These are phyloP conservation scores for Ceyx melanurus DNA, from an alignment of 2,113 vertebrate species.

Conservation along the genomic window DNA sequence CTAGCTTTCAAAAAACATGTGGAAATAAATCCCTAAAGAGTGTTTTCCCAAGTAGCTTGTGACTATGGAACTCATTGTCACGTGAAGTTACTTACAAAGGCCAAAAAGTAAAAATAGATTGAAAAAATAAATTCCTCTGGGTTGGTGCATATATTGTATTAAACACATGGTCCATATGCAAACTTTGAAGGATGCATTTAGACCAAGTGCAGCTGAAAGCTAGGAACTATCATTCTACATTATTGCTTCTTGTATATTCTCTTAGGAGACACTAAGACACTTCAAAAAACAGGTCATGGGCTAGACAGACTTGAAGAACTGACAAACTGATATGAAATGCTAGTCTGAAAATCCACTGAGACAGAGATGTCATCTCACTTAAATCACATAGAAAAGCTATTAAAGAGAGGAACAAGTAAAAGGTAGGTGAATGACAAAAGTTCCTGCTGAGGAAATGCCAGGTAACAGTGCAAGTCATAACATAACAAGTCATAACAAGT, in stretches of 20 bases:
- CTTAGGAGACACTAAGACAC: background rate
- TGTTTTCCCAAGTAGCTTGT: background rate
- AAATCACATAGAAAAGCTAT: background rate
- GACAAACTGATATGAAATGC: background rate
- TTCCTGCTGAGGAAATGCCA: background rate
- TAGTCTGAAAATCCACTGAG: background rate
- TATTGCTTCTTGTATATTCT: background rate
- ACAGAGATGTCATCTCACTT: background rate
- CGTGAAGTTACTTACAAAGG: background rate
- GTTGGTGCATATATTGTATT: background rate
- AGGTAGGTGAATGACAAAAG: background rate
- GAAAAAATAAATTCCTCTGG: background rate
- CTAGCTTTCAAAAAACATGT: background rate
- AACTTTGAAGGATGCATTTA: background rate
- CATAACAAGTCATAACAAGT: background rate
- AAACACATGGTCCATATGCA: background rate
- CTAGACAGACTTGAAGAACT: background rate
- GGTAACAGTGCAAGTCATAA: background rate
- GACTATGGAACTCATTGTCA: background rate
- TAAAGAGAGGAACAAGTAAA: background rate
- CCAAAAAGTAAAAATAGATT: background rate
- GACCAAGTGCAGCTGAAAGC: background rate
- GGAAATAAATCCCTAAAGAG: background rate
- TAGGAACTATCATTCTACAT: background rate
- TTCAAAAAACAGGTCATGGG: background rate